phyloP scores from a whole-genome alignment of 2,888 invertebrate genomes.

The Augochlorella aurata region DNA sequence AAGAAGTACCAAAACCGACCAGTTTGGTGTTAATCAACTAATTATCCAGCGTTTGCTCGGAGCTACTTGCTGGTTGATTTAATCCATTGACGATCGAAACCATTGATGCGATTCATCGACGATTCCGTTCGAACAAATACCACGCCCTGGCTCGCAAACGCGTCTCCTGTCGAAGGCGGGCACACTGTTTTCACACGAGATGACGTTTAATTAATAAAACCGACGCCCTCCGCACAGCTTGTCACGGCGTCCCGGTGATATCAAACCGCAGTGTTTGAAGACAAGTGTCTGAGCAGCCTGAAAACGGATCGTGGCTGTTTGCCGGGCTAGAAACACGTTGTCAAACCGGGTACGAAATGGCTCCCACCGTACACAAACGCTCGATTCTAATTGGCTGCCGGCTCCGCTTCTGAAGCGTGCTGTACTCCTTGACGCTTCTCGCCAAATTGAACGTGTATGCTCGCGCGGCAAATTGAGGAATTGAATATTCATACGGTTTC shows the following conservation, averaged over 20 bases:
- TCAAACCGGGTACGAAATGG: conserved; percentile 59
- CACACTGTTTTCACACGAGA: conserved; percentile 40
- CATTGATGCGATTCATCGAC: not conserved
- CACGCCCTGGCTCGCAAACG: not conserved
- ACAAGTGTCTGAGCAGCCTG: conserved; percentile 60
- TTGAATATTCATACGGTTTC: conserved; percentile 79
- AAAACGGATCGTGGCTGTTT: conserved; percentile 64
- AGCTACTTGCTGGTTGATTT: not conserved
- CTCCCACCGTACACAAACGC: conserved; percentile 44
- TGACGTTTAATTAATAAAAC: conserved; percentile 56
- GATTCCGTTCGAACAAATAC: conserved; percentile 23
- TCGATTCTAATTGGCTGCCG: conserved; percentile 66
- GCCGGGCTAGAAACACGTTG: conserved; percentile 61
- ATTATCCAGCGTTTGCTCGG: not conserved
- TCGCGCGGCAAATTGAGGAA: conserved; percentile 74
- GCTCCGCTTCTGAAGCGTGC: conserved; percentile 56
- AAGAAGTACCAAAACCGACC: too few relatives aligned
- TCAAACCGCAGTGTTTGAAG: conserved; percentile 62
- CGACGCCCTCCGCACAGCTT: conserved; percentile 1
- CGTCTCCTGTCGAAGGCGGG: not conserved
- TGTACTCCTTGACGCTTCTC: conserved; percentile 69
- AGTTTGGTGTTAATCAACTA: not conserved
- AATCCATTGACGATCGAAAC: not conserved
- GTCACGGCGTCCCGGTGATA: not conserved
- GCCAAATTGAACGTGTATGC: conserved; percentile 76